Conservation (phyloP, 2,113 vertebrate species). For the Bubo bubo region DNA sequence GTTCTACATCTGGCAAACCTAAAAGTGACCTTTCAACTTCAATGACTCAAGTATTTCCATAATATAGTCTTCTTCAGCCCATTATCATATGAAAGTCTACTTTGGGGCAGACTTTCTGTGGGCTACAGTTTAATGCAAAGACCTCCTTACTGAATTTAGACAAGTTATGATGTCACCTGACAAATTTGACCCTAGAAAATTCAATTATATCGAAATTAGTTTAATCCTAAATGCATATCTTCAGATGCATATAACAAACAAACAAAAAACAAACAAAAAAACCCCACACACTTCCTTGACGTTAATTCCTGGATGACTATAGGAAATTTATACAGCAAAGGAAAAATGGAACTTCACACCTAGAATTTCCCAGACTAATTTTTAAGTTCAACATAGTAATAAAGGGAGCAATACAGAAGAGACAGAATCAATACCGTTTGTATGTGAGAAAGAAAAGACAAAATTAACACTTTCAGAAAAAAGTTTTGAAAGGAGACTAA, state of each 20-base stretch:
- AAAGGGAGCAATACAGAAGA: not conserved
- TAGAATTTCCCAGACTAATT: not conserved
- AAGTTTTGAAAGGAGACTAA: not conserved
- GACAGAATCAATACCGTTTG: not conserved
- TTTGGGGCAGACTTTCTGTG: not conserved
- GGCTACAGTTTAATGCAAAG: not conserved
- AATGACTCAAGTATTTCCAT: not conserved
- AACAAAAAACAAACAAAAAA: not conserved
- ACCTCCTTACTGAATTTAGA: not conserved
- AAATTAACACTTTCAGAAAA: not conserved
- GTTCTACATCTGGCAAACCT: not conserved
- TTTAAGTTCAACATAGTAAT: not conserved
- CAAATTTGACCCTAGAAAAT: not conserved
- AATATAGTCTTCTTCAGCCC: not conserved
- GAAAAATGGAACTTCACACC: not conserved
- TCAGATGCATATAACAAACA: not conserved
- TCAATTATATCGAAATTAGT: not conserved
- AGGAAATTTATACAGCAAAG: not conserved
- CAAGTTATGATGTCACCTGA: not conserved
- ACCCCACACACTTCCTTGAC: not conserved
- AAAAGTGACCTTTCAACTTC: not conserved
- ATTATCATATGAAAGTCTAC: not conserved
- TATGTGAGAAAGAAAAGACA: not conserved
- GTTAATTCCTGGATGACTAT: not conserved
- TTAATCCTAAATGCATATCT: not conserved